These are phyloP conservation scores for Calliphora vomitoria DNA, from an alignment of 2,888 invertebrate genomes.

Conservation along the genomic window DNA sequence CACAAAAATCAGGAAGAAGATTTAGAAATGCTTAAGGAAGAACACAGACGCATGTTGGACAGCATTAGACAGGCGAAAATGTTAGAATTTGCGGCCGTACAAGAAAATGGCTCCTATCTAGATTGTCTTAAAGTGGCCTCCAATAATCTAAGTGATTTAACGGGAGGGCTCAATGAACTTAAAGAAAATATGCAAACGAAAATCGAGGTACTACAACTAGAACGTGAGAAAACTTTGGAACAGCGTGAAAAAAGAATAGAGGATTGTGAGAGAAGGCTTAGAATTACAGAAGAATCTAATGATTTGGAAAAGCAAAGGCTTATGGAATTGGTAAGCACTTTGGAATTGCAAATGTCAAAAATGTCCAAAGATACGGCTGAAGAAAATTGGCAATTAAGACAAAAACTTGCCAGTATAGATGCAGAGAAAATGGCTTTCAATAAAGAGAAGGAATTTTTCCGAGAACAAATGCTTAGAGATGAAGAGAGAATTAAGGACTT, in stretches of 20 bases:
- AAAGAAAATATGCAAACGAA: slow-evolving; percentile 80
- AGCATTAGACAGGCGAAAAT: slow-evolving; percentile 83
- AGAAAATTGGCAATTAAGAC: slow-evolving; percentile 83
- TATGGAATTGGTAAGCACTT: slow-evolving; percentile 82
- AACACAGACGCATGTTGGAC: slow-evolving; percentile 80
- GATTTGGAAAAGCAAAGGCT: slow-evolving; percentile 82
- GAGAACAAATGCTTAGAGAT: slow-evolving; percentile 82
- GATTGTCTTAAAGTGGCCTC: slow-evolving; percentile 82
- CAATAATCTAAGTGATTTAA: slow-evolving; percentile 79
- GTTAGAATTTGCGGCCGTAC: slow-evolving; percentile 82
- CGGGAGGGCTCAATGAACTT: slow-evolving; percentile 80
- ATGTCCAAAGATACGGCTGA: slow-evolving; percentile 82
- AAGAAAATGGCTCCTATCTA: slow-evolving; percentile 83
- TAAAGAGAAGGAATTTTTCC: slow-evolving; percentile 81
- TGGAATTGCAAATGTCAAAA: slow-evolving; percentile 82
- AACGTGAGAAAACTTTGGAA: slow-evolving; percentile 80
- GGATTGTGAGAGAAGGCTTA: slow-evolving; percentile 81
- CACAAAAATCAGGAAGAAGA: slow-evolving; percentile 81
- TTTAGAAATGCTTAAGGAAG: slow-evolving; percentile 78
- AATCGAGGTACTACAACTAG: slow-evolving; percentile 78
- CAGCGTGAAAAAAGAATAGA: slow-evolving; percentile 80
- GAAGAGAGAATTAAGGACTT: slow-evolving; percentile 83
- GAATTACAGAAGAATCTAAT: slow-evolving; percentile 79
- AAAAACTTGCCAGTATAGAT: slow-evolving; percentile 82
- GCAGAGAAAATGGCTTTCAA: slow-evolving; percentile 82